Base-by-base conservation (phyloP, 1,140 invertebrate species). In the Hylaeus anthracinus region DNA sequence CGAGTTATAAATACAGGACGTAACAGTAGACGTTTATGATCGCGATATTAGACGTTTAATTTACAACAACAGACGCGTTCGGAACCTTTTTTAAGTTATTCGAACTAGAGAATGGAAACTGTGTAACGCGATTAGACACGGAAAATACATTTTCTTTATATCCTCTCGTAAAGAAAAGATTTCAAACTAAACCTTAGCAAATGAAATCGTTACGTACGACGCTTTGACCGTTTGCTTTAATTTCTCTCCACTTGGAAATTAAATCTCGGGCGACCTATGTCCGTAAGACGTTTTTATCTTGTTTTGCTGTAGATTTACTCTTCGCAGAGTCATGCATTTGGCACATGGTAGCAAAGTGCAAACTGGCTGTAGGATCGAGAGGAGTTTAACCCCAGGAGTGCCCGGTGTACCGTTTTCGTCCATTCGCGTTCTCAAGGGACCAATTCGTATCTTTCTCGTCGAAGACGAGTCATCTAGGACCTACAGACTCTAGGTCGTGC, bases 1-100 rank as follows among this genome's bases (percentile, higher is more conserved):
- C 58, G 39, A 55, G 73, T 85, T 86, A 67, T 86, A 85, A 85
- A 86, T 82, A 85, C 70, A 63, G 61, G 14, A 76, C 66, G 73
- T 84, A 81, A 78, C 65, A 65, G 58, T 64, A 64, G 84, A 86
- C 83, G 73, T 85, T 85, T 85, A 86, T 63, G 84, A 56, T 65
- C 69, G 73, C 55, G 64, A 74, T 82, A 82, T 60, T 65, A 78
- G 64, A 56, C 71, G 73, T 15, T 60, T 81, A 82, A 86, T 86
- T 86, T 86, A 86, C 82, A 55, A 78, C 76, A 37, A 51, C 26
- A 56, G 41, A 56, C 64, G 12, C 0, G 37, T 48, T 53, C 9
- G 9, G 8, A 8, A 58, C 12, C 43, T 60, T 26, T 72, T 45
- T 26, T 26, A 58, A 5, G 51, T 9, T 51, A 2, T 9, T 51